A percentile compares a stretch with the other conserved stretches of the same genome.
Evolutionary conservation across 2,888 invertebrate genomes (phyloP).

Genomic region (Agrotis segetum): DNA sequence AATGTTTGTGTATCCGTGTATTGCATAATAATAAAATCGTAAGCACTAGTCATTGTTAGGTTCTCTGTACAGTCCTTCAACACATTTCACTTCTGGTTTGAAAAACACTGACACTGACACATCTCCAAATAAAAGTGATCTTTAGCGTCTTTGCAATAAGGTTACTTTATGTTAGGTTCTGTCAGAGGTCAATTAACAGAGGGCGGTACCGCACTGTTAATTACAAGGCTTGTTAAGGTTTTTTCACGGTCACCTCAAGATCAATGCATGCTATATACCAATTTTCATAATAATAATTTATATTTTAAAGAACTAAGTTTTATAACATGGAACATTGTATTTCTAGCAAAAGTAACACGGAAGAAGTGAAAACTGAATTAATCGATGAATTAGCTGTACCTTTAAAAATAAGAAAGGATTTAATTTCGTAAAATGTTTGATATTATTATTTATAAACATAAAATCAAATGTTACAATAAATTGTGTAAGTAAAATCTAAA

Average conservation of each 20-base stretch:
- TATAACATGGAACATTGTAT: constrained; percentile 14
- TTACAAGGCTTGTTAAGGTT: constrained; percentile 42
- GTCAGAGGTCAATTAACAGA: background rate
- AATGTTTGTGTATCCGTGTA: constrained; percentile 33
- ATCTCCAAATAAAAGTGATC: background rate
- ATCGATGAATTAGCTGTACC: constrained; percentile 24
- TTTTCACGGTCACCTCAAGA: constrained; percentile 34
- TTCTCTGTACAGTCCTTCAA: constrained; percentile 32
- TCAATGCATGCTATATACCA: constrained; percentile 37
- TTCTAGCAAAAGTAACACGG: background rate
- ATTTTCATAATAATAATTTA: constrained; percentile 23
- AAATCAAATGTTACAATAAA: background rate
- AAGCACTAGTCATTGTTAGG: constrained; percentile 67
- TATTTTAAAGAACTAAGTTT: constrained; percentile 9
- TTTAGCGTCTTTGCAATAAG: background rate
- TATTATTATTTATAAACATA: background rate
- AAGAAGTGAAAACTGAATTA: background rate
- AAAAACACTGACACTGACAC: background rate
- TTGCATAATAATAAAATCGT: constrained; percentile 44
- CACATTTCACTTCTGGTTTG: background rate
- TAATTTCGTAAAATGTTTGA: background rate
- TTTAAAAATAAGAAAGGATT: background rate
- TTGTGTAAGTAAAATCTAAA: background rate
- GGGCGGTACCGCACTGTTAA: constrained; percentile 32
- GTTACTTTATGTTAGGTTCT: background rate